Percentiles rank a stretch among this genome's conserved stretches.
These are phyloP conservation scores for Xylophagus ater DNA, from an alignment of 2,888 invertebrate genomes.

Conservation along the genomic window DNA sequence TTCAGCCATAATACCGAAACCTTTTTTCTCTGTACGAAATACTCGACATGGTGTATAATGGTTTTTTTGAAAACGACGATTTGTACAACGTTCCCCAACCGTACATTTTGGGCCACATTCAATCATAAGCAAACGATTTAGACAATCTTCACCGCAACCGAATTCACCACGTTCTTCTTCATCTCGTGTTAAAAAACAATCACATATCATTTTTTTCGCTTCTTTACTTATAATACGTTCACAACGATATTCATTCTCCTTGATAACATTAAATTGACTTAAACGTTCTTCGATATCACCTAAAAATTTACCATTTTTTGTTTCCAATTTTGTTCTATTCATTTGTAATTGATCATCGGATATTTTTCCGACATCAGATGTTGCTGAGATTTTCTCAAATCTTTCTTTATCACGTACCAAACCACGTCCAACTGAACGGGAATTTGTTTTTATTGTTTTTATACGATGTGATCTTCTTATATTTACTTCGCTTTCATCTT, in stretches of 20 bases:
- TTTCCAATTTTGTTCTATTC: conserved; percentile 21
- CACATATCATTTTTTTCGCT: conserved; percentile 88
- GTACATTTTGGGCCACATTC: conserved; percentile 92
- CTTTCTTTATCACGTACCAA: conserved; percentile 52
- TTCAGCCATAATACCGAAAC: conserved; percentile 69
- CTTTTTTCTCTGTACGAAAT: conserved; percentile 89
- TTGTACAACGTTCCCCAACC: conserved; percentile 82
- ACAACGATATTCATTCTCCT: conserved; percentile 75
- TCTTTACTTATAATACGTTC: conserved; percentile 82
- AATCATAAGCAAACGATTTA: conserved; percentile 94
- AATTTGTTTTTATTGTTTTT: conserved; percentile 60
- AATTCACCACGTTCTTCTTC: conserved; percentile 72
- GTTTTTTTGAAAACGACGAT: conserved; percentile 83
- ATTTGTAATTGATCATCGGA: conserved; percentile 23
- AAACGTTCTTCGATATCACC: conserved; percentile 43
- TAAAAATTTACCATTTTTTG: conserved; percentile 32
- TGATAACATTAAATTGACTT: conserved; percentile 66
- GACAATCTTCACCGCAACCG: conserved; percentile 92
- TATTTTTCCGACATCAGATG: too few species aligned
- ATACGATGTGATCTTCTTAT: conserved; percentile 65
- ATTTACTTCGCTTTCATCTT: conserved; percentile 24
- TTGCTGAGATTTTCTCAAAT: too few species aligned
- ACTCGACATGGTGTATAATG: conserved; percentile 76
- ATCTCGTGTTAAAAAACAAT: conserved; percentile 83
- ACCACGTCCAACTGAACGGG: conserved; percentile 54